phyloP scores from a whole-genome alignment of 2,797 vertebrate species.

The Crocodylus rhombifer region DNA sequence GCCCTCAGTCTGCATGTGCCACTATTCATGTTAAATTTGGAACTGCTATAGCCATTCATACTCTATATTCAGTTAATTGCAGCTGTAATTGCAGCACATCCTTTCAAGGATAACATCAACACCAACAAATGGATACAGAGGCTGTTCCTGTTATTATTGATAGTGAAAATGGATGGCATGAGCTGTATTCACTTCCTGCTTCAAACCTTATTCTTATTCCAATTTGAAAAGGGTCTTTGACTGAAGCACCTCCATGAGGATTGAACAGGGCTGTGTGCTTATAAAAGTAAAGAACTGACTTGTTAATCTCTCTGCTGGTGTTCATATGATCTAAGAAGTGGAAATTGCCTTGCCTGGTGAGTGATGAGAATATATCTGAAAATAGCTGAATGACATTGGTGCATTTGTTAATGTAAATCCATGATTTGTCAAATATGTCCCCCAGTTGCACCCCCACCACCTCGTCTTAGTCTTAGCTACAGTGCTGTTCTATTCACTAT shows the following conservation, averaged over 20 bases:
- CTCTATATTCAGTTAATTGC: conserved; percentile 4
- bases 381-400: neutral
- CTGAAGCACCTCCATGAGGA: neutral
- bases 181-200: neutral
- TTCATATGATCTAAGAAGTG: neutral
- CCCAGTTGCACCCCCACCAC: neutral
- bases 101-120: conserved; percentile 1
- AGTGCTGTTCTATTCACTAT: neutral
- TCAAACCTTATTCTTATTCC: neutral
- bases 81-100: neutral
- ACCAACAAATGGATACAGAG: neutral
- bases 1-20: conserved; percentile 18
- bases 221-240: neutral
- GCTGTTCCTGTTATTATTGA: neutral
- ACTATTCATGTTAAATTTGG: neutral
- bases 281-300: neutral
- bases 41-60: conserved; percentile 12
- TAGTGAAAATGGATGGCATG: neutral
- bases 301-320: neutral
- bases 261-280: neutral
- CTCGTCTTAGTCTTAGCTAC: neutral
- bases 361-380: neutral
- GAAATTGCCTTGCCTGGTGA: neutral
- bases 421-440: neutral
- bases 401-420: neutral